These are phyloP conservation scores for Microctonus brassicae DNA, from an alignment of 2,888 invertebrate genomes.

Conservation along the genomic window DNA sequence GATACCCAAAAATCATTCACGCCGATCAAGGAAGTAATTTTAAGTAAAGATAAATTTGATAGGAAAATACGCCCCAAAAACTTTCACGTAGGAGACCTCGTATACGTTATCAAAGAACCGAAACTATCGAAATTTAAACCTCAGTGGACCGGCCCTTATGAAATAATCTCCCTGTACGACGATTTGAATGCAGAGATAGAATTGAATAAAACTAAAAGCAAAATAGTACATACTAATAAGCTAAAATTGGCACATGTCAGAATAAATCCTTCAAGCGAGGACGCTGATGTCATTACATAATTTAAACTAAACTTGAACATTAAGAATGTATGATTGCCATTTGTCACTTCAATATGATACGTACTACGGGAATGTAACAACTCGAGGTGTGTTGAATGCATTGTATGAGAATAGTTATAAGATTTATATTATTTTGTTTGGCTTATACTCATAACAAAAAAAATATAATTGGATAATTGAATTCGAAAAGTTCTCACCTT, in stretches of 20 bases:
- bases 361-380: too few species aligned
- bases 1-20: background rate
- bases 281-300: too few species aligned
- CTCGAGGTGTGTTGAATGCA: too few species aligned
- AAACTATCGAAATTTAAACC: constrained; percentile 7
- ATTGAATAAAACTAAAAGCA: background rate
- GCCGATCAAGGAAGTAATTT: constrained; percentile 5
- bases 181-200: constrained; percentile 4
- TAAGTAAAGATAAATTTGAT: background rate
- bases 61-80: background rate
- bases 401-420: too few species aligned
- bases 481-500: too few species aligned
- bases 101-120: constrained; percentile 11
- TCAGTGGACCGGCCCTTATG: constrained; percentile 13
- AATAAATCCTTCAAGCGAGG: too few species aligned
- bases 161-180: background rate
- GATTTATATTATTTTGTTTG: too few species aligned
- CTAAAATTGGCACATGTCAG: background rate
- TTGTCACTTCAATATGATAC: too few species aligned
- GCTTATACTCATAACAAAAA: too few species aligned
- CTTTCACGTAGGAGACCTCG: background rate
- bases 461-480: too few species aligned
- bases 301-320: too few species aligned
- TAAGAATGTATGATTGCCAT: too few species aligned
- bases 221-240: background rate